Evolutionary conservation across 2,797 vertebrate genomes (phyloP).

Genomic region (Chelonia mydas): DNA sequence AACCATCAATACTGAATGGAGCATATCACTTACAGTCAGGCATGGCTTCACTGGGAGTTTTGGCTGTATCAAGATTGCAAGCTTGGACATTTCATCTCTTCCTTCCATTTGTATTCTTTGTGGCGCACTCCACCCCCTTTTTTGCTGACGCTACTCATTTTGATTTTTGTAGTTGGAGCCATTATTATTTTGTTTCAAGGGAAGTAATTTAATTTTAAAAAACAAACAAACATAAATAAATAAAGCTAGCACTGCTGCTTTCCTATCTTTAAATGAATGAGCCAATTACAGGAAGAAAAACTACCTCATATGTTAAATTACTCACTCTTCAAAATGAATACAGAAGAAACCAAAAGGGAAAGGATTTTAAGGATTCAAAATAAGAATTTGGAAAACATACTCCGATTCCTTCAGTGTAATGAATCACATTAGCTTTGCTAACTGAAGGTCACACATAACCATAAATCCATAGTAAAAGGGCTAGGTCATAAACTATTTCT

Average conservation of each 20-base stretch:
- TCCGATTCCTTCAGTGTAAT: neutral
- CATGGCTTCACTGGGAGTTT: neutral
- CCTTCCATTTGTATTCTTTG: neutral
- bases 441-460: neutral
- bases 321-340: slow-evolving; percentile 15
- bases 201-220: neutral
- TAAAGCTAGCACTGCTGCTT: slow-evolving; percentile 7
- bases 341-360: neutral
- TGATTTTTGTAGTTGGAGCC: neutral
- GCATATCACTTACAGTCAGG: neutral
- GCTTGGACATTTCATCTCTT: slow-evolving; percentile 3
- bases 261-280: neutral
- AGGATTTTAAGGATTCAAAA: slow-evolving; percentile 18
- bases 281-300: slow-evolving; percentile 16
- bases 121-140: neutral
- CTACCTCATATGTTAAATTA: neutral
- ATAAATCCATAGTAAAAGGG: neutral
- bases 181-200: slow-evolving; percentile 34
- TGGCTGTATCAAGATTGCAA: neutral
- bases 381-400: neutral
- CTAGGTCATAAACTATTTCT: neutral
- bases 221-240: neutral
- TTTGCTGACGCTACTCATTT: neutral
- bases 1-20: neutral
- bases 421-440: neutral